These are phyloP conservation scores for Leucophenga montana DNA, from an alignment of 2,888 invertebrate species.

Conservation along the genomic window DNA sequence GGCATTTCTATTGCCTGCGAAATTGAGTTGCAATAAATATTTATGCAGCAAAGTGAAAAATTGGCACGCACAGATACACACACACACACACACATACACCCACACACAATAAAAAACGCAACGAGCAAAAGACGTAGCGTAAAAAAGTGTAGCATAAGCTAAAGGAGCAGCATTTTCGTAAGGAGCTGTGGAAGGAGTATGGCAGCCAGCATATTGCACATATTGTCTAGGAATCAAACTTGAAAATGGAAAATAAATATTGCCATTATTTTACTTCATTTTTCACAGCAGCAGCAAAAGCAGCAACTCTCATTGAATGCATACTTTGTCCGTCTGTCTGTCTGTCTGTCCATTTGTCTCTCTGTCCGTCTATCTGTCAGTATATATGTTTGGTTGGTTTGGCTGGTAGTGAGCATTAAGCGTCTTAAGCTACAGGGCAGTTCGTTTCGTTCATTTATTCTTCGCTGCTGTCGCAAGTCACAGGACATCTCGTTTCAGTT, in stretches of 20 bases:
- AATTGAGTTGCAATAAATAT: conserved; percentile 66
- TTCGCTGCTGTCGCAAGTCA: background rate
- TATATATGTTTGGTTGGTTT: no score
- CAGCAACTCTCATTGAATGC: background rate
- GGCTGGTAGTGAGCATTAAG: background rate
- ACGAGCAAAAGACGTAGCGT: background rate
- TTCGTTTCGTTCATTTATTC: background rate
- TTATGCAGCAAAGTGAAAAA: conserved; percentile 65
- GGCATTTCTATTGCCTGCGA: conserved; percentile 65
- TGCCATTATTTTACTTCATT: conserved; percentile 56
- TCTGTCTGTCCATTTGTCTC: no score
- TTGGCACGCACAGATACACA: conserved; percentile 57
- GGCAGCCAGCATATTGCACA: conserved; percentile 13
- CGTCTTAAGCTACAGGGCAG: conserved; percentile 3
- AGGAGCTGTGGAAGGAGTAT: background rate
- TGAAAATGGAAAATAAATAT: conserved; percentile 61
- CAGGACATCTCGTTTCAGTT: background rate
- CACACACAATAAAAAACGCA: background rate
- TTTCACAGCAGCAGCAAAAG: conserved; percentile 23
- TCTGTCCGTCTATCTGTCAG: no score
- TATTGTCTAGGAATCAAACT: conserved; percentile 47
- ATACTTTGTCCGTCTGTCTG: background rate
- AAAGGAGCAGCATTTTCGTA: background rate
- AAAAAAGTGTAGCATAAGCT: background rate
- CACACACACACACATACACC: no score